Conservation (phyloP, 2,113 vertebrate species). For the Pelecanus crispus region DNA sequence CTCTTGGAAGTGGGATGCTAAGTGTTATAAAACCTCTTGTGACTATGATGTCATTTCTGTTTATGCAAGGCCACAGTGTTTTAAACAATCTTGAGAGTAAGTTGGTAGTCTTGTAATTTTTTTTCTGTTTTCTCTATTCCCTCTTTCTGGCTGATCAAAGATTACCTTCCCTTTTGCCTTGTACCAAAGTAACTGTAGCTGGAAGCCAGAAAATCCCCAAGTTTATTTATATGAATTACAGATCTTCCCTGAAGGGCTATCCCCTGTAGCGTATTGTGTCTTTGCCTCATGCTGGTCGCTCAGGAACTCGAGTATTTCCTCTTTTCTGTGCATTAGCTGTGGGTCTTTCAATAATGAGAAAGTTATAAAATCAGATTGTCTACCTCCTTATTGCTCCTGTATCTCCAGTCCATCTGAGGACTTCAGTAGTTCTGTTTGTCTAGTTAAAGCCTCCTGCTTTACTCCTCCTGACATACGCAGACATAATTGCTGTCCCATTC, state of each 20-base stretch:
- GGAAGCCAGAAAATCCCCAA: neutral
- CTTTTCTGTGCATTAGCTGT: neutral
- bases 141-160: neutral
- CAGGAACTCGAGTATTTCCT: rapidly evolving
- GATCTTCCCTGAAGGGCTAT: neutral
- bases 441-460: neutral
- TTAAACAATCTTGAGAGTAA: neutral
- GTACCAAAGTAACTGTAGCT: neutral
- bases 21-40: neutral
- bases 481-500: neutral
- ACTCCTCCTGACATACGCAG: neutral
- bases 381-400: neutral
- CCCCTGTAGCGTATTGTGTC: neutral
- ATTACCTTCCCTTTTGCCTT: neutral
- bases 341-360: neutral
- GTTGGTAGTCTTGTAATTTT: neutral
- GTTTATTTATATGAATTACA: neutral
- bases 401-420: neutral
- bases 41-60: neutral
- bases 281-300: neutral
- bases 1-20: neutral
- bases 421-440: neutral
- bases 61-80: neutral
- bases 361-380: neutral
- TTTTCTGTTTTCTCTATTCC: neutral